Conservation (phyloP, 2,888 invertebrate genomes). For the Nephrocerus scutellatus region DNA sequence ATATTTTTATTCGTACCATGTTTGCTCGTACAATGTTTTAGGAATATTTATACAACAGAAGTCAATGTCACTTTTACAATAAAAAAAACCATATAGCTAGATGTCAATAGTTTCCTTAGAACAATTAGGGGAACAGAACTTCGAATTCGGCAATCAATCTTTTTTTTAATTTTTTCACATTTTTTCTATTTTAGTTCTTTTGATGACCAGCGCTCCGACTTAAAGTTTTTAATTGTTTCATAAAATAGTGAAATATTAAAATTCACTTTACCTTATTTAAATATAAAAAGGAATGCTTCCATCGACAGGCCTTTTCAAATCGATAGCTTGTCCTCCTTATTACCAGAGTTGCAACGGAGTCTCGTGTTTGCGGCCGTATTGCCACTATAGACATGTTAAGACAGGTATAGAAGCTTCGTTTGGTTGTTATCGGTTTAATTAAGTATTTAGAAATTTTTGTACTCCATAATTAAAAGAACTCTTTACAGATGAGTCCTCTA, state of each 20-base stretch:
- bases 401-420: slow-evolving; percentile 52
- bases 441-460: too few relatives aligned
- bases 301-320: slow-evolving; percentile 81
- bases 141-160: not conserved
- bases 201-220: too few relatives aligned
- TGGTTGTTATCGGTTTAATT: not conserved
- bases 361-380: slow-evolving; percentile 80
- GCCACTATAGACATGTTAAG: slow-evolving; percentile 82
- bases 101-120: not conserved
- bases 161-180: not conserved
- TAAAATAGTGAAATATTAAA: too few relatives aligned
- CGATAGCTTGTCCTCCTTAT: slow-evolving; percentile 79
- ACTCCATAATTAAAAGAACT: not conserved
- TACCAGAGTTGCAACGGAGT: slow-evolving; percentile 60
- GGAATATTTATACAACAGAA: too few relatives aligned
- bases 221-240: too few relatives aligned
- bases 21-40: too few relatives aligned
- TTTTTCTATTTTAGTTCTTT: too few relatives aligned
- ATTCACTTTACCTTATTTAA: not conserved
- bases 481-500: slow-evolving; percentile 9
- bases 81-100: not conserved
- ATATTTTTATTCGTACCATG: too few relatives aligned
- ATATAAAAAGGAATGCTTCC: slow-evolving; percentile 63
- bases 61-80: too few relatives aligned
- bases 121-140: not conserved